These are phyloP conservation scores for Rafetus swinhoei DNA, from an alignment of 2,113 vertebrate genomes.

Conservation along the genomic window DNA sequence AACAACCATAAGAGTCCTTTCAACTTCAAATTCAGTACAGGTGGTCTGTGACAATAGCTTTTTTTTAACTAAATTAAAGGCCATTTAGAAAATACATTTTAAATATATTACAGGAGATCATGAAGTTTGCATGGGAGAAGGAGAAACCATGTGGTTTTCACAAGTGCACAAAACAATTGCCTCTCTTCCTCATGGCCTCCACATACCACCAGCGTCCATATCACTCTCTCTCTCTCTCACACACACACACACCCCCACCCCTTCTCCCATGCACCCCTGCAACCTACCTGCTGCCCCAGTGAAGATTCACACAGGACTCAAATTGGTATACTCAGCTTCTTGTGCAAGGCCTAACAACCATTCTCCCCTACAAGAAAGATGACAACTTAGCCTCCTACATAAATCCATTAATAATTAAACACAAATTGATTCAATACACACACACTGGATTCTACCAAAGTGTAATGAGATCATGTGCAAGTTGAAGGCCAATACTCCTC, in stretches of 20 bases:
- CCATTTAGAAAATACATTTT: background rate
- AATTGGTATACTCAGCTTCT: slow-evolving; percentile 38
- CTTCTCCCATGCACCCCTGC: background rate
- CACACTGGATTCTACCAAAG: background rate
- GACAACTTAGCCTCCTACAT: background rate
- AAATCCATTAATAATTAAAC: background rate
- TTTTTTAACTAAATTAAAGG: background rate
- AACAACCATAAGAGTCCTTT: background rate
- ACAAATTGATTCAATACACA: slow-evolving; percentile 4
- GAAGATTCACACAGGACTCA: slow-evolving; percentile 10
- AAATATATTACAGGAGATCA: background rate
- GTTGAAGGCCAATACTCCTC: background rate
- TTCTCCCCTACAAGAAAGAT: slow-evolving; percentile 17
- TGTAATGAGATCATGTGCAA: background rate
- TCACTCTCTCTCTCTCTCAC: background rate
- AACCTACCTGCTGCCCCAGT: background rate
- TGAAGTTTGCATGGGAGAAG: slow-evolving; percentile 3
- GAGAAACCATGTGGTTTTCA: background rate
- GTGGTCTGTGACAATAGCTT: background rate
- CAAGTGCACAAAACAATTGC: background rate
- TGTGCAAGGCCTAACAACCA: slow-evolving; percentile 25
- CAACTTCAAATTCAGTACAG: background rate
- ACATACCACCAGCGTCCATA: background rate
- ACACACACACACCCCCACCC: no score
- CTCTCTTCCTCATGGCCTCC: background rate